These are phyloP conservation scores for Hylomyscus alleni DNA, from an alignment of 2,797 vertebrate species.

Conservation along the genomic window DNA sequence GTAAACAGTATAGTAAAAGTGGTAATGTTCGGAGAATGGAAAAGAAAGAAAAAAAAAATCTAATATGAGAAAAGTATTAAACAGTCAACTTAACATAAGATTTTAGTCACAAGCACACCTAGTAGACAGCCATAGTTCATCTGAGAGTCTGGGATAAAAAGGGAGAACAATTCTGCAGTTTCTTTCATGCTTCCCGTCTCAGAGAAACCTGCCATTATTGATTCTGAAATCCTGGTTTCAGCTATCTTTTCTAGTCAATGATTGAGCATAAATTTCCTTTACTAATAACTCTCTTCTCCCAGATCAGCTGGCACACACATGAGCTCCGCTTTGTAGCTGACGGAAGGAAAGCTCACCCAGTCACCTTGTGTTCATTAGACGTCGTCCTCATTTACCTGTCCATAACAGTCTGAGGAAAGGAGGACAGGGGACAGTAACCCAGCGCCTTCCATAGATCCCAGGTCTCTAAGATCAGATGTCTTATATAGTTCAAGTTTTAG, in stretches of 20 bases:
- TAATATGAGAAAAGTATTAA: conserved; percentile 57
- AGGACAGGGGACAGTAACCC: conserved; percentile 7
- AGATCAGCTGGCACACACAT: background rate
- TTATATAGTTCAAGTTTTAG: conserved; percentile 20
- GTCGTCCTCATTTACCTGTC: background rate
- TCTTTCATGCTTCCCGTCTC: background rate
- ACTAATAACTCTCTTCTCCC: background rate
- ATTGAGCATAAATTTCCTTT: conserved; percentile 14
- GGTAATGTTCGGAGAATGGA: background rate
- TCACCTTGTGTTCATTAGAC: background rate
- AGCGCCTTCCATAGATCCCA: conserved; percentile 7
- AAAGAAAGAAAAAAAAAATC: background rate
- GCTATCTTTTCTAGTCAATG: background rate
- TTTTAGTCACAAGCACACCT: conserved; percentile 47
- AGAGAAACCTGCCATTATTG: background rate
- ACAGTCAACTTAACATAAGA: conserved; percentile 28
- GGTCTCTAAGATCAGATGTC: conserved; percentile 8
- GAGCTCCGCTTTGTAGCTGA: conserved; percentile 1
- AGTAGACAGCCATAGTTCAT: conserved; percentile 24
- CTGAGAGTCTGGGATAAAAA: conserved; percentile 25
- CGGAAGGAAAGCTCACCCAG: background rate
- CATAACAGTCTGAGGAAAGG: conserved; percentile 3
- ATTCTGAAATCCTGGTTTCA: background rate
- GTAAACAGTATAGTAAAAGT: background rate
- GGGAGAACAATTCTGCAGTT: background rate